Conservation (phyloP, 53 echinoderm and acorn worm species). For the Stichopus horrens region DNA sequence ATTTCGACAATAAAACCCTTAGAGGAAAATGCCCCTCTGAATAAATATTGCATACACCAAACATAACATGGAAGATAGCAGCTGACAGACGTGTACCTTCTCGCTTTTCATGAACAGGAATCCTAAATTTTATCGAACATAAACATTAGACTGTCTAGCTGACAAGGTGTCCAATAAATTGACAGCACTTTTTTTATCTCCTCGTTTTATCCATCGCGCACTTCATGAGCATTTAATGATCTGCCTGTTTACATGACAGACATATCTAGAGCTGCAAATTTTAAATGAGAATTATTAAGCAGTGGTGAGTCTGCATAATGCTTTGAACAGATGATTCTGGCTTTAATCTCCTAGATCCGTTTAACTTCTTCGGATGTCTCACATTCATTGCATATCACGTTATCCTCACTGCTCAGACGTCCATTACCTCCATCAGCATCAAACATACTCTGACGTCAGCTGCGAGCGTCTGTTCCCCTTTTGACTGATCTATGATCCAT, state of each 20-base stretch:
- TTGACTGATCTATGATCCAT: too few species aligned
- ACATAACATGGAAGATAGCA: not conserved
- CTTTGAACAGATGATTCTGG: too few species aligned
- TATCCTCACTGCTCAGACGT: not conserved
- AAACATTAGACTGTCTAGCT: not conserved
- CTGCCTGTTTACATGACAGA: not conserved
- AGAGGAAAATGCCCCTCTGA: not conserved
- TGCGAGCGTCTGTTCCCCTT: not conserved
- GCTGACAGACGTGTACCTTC: not conserved
- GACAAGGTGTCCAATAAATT: not conserved
- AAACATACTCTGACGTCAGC: not conserved
- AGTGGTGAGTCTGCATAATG: too few species aligned
- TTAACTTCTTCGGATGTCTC: not conserved
- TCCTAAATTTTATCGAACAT: not conserved
- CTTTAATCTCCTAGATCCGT: not conserved
- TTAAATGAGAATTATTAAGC: too few species aligned
- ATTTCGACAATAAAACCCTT: not conserved
- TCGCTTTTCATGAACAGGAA: not conserved
- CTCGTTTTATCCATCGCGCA: not conserved
- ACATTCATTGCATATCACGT: not conserved
- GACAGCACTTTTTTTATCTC: not conserved
- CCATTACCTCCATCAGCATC: not conserved
- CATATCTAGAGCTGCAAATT: not conserved
- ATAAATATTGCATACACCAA: not conserved
- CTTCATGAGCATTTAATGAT: not conserved